These are phyloP conservation scores for Pocillopora meandrina DNA, from an alignment of 92 coral and sea anemone genomes.

Conservation along the genomic window DNA sequence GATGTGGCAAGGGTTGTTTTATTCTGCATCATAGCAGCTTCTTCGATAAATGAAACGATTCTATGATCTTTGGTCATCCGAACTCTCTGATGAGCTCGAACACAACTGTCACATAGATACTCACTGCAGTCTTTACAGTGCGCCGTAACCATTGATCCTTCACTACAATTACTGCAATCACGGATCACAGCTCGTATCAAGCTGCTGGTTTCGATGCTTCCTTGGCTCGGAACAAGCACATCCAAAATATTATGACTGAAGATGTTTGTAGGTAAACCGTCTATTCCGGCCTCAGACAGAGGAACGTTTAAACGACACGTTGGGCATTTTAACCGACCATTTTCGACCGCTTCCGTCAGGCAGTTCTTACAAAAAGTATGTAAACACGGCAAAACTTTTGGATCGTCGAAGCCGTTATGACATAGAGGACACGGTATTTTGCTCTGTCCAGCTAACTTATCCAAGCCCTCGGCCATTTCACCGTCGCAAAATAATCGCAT, in stretches of 20 bases:
- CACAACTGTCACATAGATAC: constrained; percentile 89
- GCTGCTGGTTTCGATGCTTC: constrained; percentile 64
- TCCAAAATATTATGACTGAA: constrained; percentile 84
- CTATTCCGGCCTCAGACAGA: constrained; percentile 85
- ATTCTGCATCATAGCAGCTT: constrained; percentile 69
- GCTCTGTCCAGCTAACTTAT: constrained; percentile 68
- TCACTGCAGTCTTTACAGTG: constrained; percentile 93
- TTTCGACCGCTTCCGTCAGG: constrained; percentile 88
- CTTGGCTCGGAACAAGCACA: constrained; percentile 85
- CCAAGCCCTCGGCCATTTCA: constrained; percentile 95
- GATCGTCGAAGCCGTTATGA: constrained; percentile 88
- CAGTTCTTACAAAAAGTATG: constrained; percentile 97
- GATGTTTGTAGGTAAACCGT: constrained; percentile 82
- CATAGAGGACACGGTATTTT: constrained; percentile 83
- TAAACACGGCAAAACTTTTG: constrained; percentile 99
- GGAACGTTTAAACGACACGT: constrained; percentile 91
- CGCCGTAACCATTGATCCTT: constrained; percentile 92
- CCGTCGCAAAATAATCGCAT: constrained; percentile 92
- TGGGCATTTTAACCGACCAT: constrained; percentile 92
- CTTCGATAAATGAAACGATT: constrained; percentile 84
- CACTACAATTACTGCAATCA: constrained; percentile 93
- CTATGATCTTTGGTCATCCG: constrained; percentile 95
- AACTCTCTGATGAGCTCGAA: constrained; percentile 94
- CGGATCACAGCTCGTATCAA: constrained; percentile 83
- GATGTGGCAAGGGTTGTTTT: constrained; percentile 46